Base-by-base conservation (phyloP, 2,888 invertebrate genomes). In the Drosophila sordidapex region DNA sequence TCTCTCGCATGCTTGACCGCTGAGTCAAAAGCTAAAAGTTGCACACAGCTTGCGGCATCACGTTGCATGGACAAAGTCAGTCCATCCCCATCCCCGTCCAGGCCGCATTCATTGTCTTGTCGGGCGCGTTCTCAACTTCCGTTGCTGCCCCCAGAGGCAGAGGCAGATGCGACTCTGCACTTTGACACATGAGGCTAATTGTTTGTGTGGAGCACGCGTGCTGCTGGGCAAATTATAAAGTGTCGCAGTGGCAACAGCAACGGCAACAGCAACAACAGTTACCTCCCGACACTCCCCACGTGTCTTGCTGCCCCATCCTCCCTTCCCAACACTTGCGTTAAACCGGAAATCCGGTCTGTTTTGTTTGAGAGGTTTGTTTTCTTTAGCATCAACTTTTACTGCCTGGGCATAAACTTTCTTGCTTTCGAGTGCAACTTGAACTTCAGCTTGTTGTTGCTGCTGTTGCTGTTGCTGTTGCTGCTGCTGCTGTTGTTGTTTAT, bases 121-220 rank as follows among this genome's bases (percentile, higher is more conserved):
- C 15, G 49, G 66, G 70, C 76, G 70, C 73, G 64, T 65, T 74
- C 79, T 75, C 81, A 76, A 73, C 83, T 78, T 79, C 87, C 82
- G 77, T 60, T 75, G 54, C 25, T 36, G 29, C 13, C 25, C 53
- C 35, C 31, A 25, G 10, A 21, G 33, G 38, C 13, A 25, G 46
- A 25, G 46, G 21, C 46, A n/a, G 10, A 27, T 25, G 46, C 58
- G 48, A 38, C 57, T 58, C 65, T 86, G 84, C 83, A 70, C 87
- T 87, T 87, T 87, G 87, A 89, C 87, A 87, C 81, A 83, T 75
- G 78, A 87, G 77, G 89, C 82, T 87, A 87, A 89, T 87, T 88
- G 84, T 83, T 76, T 77, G 84, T 77, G 84, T 66, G 82, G 57
- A 72, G 79, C 61, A 54, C 53, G 65, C 73, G 82, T 80, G 84